Evolutionary conservation across 2,888 invertebrate species (phyloP), one percentile per base, ranked within the genome.

Genomic region (Leuctra nigra): DNA sequence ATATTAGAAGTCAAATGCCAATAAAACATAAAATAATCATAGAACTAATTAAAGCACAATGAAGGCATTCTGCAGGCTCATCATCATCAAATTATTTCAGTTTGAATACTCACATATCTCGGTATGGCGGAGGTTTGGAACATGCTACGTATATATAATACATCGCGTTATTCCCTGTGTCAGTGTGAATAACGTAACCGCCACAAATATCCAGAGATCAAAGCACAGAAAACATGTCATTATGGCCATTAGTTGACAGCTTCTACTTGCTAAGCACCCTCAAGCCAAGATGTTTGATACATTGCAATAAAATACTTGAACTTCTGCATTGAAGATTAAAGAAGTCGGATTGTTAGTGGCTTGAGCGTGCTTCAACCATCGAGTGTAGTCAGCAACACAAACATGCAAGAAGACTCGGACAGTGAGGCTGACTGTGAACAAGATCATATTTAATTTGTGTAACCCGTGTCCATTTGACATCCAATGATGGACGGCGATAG

Each of bases 31-130:
- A n/a, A n/a, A n/a, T n/a, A n/a, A n/a, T n/a, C n/a, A n/a, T n/a
- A n/a, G n/a, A n/a, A n/a, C n/a, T 33, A 33, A 54, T 47, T 53
- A 59, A 57, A 38, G 47, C 24, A 29, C 47, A 47, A 25, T 36
- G n/a, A 36, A 14, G 16, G 13, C 16, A n/a, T n/a, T n/a, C n/a
- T 18, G 41, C 41, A 41, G 14, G 33, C 50, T 18, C 22, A 16
- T 35, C 33, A 50, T 20, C 41, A 35, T 16, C 50, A 50, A 50
- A 50, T 33, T 18, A 16, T 50, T 33, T 18, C 33, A 50, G 23
- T 50, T 50, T 50, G 2, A 14, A 20, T 50, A 50, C 50, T 50
- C 18, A 50, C 50, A 22, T 18, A 20, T 20, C 35, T 29, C 35
- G 16, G 50, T 50, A 11, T 29, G 16, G 50, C 4, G 33, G 50